Evolutionary conservation across 2,797 vertebrate species (phyloP).

Genomic region (Parambassis ranga): DNA sequence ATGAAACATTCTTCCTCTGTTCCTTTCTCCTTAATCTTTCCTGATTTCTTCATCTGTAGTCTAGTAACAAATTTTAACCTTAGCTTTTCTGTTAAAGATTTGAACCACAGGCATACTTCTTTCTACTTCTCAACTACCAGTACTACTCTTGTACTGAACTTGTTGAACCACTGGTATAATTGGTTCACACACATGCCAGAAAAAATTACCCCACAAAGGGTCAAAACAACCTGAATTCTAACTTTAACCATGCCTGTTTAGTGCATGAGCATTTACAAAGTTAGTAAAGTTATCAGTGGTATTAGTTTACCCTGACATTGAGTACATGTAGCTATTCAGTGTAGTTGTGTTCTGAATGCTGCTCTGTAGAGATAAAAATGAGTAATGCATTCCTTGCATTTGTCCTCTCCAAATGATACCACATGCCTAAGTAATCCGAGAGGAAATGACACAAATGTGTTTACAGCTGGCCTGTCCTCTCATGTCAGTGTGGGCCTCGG

Average conservation of each 20-base stretch:
- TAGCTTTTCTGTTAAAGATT: background rate
- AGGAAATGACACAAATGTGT: constrained; percentile 78
- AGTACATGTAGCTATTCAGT: constrained; percentile 4
- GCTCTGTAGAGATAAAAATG: constrained; percentile 30
- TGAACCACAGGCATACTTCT: constrained; percentile 3
- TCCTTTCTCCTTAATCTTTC: constrained; percentile 17
- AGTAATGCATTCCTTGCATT: constrained; percentile 63
- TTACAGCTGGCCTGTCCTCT: constrained; percentile 66
- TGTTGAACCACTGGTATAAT: constrained; percentile 18
- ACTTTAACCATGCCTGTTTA: background rate
- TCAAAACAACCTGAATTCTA: background rate
- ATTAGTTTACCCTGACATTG: background rate
- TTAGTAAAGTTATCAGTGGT: background rate
- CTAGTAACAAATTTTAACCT: constrained; percentile 6
- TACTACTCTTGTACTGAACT: constrained; percentile 6
- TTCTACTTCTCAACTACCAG: background rate
- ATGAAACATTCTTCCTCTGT: constrained; percentile 10
- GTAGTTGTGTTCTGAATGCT: constrained; percentile 24
- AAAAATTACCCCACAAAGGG: background rate
- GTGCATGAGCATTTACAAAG: background rate
- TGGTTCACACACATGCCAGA: constrained; percentile 17
- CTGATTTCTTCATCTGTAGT: constrained; percentile 10
- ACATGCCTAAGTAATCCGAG: constrained; percentile 69
- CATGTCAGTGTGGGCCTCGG: constrained; percentile 32
- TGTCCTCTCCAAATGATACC: constrained; percentile 55